Evolutionary conservation across 1,140 invertebrate species (phyloP).

Genomic region (Battus philenor): DNA sequence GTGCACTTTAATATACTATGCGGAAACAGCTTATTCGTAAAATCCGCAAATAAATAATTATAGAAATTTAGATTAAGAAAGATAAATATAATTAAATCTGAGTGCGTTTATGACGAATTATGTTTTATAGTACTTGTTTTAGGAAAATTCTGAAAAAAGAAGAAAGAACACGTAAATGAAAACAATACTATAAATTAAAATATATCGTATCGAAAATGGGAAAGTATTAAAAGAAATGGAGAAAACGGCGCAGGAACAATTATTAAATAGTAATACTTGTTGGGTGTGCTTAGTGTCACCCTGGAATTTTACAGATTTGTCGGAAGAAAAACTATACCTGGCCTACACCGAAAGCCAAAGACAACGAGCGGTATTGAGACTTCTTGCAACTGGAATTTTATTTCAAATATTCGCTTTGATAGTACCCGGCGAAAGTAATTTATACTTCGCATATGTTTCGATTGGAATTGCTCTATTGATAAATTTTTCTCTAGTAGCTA

Average conservation of each 20-base stretch:
- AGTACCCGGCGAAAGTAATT: constrained; percentile 77
- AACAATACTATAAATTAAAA: no score
- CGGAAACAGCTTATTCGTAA: no score
- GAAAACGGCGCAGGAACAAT: constrained; percentile 39
- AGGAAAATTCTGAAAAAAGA: no score
- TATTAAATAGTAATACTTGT: constrained; percentile 34
- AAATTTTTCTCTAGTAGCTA: constrained; percentile 68
- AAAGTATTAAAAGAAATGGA: constrained; percentile 43
- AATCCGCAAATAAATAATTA: no score
- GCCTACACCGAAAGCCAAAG: constrained; percentile 86
- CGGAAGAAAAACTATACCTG: constrained; percentile 85
- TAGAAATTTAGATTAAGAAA: no score
- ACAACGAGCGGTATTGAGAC: constrained; percentile 85
- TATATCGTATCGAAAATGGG: constrained; percentile 2
- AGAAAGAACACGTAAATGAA: no score
- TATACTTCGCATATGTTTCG: constrained; percentile 68
- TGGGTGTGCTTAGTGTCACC: constrained; percentile 47
- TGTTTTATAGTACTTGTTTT: no score
- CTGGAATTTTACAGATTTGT: constrained; percentile 73
- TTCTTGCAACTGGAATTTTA: constrained; percentile 81
- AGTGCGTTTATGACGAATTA: no score
- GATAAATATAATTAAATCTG: no score
- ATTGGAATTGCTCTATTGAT: constrained; percentile 75
- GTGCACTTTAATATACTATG: no score
- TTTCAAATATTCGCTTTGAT: constrained; percentile 81